Percentiles rank a stretch among this genome's conserved stretches.
Conservation (phyloP, 1,140 invertebrate genomes). For the Vollenhovia emeryi region DNA sequence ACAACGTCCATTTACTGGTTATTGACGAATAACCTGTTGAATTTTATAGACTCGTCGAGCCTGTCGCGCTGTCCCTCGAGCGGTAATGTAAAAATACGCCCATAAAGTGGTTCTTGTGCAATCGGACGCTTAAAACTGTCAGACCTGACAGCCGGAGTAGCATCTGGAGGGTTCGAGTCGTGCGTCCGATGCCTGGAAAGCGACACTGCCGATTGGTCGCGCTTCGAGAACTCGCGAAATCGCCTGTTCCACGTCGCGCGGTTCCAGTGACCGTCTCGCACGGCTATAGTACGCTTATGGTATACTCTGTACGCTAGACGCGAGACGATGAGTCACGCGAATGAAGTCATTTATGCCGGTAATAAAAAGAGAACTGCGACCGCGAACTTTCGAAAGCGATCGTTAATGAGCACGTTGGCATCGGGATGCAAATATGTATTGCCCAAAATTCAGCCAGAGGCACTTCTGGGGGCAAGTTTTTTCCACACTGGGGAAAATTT, state of each 20-base stretch:
- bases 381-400: slow-evolving; percentile 60
- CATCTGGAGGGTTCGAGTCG: not conserved
- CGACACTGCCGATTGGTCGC: not conserved
- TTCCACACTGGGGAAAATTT: no score
- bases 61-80: slow-evolving; percentile 7
- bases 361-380: slow-evolving; percentile 56
- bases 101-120: slow-evolving; percentile 7
- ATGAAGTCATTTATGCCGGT: slow-evolving; percentile 56
- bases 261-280: not conserved
- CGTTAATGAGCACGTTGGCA: slow-evolving; percentile 38
- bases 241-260: not conserved
- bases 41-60: slow-evolving; percentile 11
- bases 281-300: not conserved
- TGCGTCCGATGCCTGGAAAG: not conserved
- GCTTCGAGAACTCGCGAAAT: slow-evolving; percentile 30
- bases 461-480: not conserved
- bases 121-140: slow-evolving; percentile 13
- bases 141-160: not conserved
- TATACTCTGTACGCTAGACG: slow-evolving; percentile 6
- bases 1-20: not conserved
- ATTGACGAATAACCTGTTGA: slow-evolving; percentile 40
- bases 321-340: slow-evolving; percentile 59
- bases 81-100: slow-evolving; percentile 4
- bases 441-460: not conserved
- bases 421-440: not conserved